phyloP scores from a whole-genome alignment of 2,113 vertebrate genomes.

The Rhynchomys soricoides region DNA sequence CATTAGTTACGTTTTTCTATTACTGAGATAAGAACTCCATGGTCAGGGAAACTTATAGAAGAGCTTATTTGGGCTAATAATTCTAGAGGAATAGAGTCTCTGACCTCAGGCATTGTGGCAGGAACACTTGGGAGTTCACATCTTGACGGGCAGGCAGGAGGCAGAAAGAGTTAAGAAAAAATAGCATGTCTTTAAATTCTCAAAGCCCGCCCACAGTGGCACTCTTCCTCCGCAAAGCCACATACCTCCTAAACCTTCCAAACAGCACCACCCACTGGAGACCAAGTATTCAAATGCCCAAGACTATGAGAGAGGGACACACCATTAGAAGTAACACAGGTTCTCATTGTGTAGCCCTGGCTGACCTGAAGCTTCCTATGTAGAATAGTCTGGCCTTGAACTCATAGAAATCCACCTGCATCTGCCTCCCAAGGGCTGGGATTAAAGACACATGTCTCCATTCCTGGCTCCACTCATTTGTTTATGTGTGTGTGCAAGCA shows the following conservation, averaged over 20 bases:
- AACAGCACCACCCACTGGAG: not conserved
- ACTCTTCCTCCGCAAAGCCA: not conserved
- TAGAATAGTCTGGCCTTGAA: not conserved
- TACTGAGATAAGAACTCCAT: not conserved
- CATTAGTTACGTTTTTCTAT: not conserved
- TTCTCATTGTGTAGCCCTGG: not conserved
- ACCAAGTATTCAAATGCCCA: not conserved
- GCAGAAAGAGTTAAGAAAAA: not conserved
- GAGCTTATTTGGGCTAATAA: not conserved
- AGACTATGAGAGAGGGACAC: not conserved
- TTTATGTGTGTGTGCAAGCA: not conserved
- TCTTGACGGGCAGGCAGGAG: not conserved
- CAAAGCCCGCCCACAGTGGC: not conserved
- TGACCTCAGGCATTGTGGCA: not conserved
- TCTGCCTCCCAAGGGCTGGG: not conserved
- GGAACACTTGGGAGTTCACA: not conserved
- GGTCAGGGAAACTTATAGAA: not conserved
- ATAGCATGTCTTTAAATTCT: not conserved
- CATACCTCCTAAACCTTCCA: not conserved
- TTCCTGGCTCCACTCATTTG: not conserved
- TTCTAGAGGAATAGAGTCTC: not conserved
- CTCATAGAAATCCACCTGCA: not conserved
- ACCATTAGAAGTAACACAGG: not conserved
- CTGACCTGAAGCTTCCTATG: not conserved
- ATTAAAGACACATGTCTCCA: not conserved